Percentiles rank a stretch among this genome's conserved stretches.
phyloP scores from a whole-genome alignment of 2,797 vertebrate species.

The Sus cebifrons region DNA sequence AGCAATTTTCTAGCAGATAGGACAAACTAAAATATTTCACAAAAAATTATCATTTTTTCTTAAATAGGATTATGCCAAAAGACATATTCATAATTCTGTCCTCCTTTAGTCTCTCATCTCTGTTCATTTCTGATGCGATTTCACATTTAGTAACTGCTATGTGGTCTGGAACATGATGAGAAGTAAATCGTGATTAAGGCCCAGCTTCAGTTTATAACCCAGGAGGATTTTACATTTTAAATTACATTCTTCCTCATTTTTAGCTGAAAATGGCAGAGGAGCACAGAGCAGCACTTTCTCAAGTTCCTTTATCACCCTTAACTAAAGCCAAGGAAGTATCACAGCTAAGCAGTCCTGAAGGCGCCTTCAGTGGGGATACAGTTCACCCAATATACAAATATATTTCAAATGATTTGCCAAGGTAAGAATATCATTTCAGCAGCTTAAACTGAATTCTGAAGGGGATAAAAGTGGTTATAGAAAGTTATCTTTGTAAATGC shows the following conservation, averaged over 20 bases:
- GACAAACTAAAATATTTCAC: conserved; percentile 54
- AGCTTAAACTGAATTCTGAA: conserved; percentile 58
- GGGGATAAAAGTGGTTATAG: not conserved
- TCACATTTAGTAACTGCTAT: conserved; percentile 27
- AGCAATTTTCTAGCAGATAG: not conserved
- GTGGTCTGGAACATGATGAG: not conserved
- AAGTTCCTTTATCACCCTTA: conserved; percentile 53
- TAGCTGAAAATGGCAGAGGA: conserved; percentile 69
- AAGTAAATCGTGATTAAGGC: conserved; percentile 29
- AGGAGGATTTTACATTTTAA: conserved; percentile 44
- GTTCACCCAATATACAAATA: conserved; percentile 68
- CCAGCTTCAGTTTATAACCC: not conserved
- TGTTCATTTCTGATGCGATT: conserved; percentile 43
- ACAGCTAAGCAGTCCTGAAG: conserved; percentile 55
- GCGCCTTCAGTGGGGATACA: conserved; percentile 72
- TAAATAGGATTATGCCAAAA: conserved; percentile 36
- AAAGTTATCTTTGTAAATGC: not conserved
- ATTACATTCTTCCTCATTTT: conserved; percentile 38
- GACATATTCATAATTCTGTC: not conserved
- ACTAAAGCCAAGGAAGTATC: conserved; percentile 61
- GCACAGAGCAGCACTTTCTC: conserved; percentile 1
- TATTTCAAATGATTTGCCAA: conserved; percentile 43
- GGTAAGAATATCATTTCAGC: conserved; percentile 65
- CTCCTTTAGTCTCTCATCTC: conserved; percentile 41
- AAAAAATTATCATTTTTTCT: conserved; percentile 4